These are phyloP conservation scores for Lanistes nyassanus DNA, from an alignment of 1,140 invertebrate genomes.

Conservation along the genomic window DNA sequence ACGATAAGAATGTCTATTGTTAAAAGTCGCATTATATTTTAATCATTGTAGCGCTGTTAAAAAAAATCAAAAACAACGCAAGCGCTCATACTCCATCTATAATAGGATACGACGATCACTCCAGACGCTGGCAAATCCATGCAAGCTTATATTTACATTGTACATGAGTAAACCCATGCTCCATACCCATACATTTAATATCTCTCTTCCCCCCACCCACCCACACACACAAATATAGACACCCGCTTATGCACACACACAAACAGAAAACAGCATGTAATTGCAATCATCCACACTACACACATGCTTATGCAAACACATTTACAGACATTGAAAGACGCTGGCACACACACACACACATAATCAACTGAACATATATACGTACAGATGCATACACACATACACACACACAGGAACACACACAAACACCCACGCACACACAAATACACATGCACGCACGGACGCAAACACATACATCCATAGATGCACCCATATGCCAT, in stretches of 20 bases:
- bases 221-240: neutral
- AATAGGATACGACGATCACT: neutral
- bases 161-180: neutral
- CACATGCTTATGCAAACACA: neutral
- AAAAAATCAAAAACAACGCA: neutral
- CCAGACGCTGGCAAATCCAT: neutral
- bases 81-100: neutral
- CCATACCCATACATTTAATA: neutral
- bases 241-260: neutral
- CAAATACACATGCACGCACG: conserved; percentile 10
- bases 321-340: neutral
- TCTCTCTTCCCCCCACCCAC: neutral
- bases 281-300: neutral
- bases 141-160: neutral
- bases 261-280: neutral
- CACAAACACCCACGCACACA: neutral
- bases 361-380: neutral
- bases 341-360: conserved; percentile 4
- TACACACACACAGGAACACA: neutral
- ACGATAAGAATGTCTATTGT: neutral
- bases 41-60: neutral
- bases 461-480: neutral
- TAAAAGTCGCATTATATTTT: no score
- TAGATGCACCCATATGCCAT: neutral
- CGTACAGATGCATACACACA: neutral